Percentiles rank a stretch among this genome's conserved stretches.
phyloP scores from a whole-genome alignment of 1,140 invertebrate genomes.

The Dendroctonus ponderosae region DNA sequence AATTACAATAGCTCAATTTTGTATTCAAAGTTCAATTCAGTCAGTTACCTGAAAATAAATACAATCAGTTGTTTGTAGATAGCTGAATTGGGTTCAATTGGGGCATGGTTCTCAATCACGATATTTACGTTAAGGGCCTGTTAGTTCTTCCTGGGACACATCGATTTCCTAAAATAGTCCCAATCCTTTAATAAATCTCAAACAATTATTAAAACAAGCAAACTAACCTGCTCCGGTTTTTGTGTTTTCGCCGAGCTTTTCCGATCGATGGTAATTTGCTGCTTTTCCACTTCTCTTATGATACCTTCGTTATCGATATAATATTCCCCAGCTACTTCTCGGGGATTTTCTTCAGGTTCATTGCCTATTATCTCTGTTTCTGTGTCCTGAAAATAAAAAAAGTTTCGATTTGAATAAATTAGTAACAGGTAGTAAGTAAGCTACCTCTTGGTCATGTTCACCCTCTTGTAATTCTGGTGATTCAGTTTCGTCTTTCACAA shows the following conservation, averaged over 20 bases:
- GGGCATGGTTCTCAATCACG: not conserved
- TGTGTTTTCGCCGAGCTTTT: too few relatives aligned
- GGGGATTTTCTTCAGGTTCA: slow-evolving; percentile 5
- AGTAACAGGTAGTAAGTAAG: too few relatives aligned
- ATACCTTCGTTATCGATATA: slow-evolving; percentile 19
- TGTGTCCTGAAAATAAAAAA: not conserved
- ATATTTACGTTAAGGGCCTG: not conserved
- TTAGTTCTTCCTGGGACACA: not conserved
- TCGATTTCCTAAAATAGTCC: not conserved
- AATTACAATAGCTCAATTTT: too few relatives aligned
- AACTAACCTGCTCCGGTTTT: too few relatives aligned
- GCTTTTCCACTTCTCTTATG: slow-evolving; percentile 7
- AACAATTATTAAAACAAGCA: not conserved
- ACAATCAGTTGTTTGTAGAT: too few relatives aligned
- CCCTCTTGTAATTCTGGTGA: too few relatives aligned
- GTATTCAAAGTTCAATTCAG: too few relatives aligned
- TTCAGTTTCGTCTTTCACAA: not conserved
- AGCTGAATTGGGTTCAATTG: too few relatives aligned
- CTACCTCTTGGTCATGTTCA: too few relatives aligned
- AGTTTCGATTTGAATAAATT: not conserved
- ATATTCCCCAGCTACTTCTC: slow-evolving; percentile 19
- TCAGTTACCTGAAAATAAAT: too few relatives aligned
- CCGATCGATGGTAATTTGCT: not conserved
- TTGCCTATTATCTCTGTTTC: not conserved
- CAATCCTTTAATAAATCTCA: not conserved